A percentile compares a stretch with the other conserved stretches of the same genome.
phyloP scores from a whole-genome alignment of 2,113 vertebrate species.

The Stigmatopora argus region DNA sequence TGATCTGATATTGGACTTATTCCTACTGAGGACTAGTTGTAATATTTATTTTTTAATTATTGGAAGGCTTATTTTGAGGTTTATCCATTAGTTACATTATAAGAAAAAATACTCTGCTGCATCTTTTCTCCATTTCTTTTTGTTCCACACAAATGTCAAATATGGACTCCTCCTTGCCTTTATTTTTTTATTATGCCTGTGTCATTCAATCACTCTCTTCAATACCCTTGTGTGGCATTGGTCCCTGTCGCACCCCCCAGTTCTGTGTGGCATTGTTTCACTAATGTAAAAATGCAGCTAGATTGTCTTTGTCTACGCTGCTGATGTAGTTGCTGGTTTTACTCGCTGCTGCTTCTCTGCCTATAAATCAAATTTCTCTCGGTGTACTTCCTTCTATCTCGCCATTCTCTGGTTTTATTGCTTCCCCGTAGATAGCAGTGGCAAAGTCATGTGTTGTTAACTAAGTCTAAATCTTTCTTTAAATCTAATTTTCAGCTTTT shows the following conservation, averaged over 20 bases:
- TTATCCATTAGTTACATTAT: not conserved
- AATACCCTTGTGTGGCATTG: constrained; percentile 31
- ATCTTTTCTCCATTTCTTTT: constrained; percentile 62
- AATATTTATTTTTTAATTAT: not conserved
- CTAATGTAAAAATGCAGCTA: constrained; percentile 46
- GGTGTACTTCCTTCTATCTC: constrained; percentile 9
- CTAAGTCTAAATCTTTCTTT: constrained; percentile 16
- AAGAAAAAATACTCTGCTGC: constrained; percentile 62
- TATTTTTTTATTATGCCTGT: constrained; percentile 7
- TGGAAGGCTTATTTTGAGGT: not conserved
- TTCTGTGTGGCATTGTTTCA: constrained; percentile 48
- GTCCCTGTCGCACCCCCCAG: constrained; percentile 22
- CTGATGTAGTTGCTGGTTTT: constrained; percentile 28
- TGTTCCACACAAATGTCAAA: constrained; percentile 20
- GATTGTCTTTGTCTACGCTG: constrained; percentile 36
- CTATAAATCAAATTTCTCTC: constrained; percentile 40
- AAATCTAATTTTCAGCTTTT: constrained; percentile 30
- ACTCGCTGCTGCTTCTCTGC: constrained; percentile 9
- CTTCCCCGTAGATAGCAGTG: constrained; percentile 23
- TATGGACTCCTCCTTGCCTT: constrained; percentile 10
- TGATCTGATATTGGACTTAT: too few species aligned
- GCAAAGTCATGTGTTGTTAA: constrained; percentile 17
- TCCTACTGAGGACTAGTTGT: too few species aligned
- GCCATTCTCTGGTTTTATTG: constrained; percentile 11
- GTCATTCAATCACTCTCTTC: constrained; percentile 15